A percentile compares a stretch with the other conserved stretches of the same genome.
phyloP scores from a whole-genome alignment of 2,888 invertebrate genomes.

The Poecilus cupreus region DNA sequence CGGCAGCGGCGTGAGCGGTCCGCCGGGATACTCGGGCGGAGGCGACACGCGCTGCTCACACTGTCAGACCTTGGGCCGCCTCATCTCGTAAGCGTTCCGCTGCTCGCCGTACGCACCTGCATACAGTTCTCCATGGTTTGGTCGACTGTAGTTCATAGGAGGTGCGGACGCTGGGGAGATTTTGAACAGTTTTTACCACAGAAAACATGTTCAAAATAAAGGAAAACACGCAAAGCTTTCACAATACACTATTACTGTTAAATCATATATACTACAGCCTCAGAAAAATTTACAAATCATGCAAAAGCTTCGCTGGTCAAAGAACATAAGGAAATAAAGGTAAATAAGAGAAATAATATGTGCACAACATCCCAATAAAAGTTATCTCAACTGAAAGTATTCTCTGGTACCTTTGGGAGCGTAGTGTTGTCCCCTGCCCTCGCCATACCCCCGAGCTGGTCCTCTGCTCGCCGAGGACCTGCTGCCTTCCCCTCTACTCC shows the following conservation, averaged over 20 bases:
- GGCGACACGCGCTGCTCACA: conserved; percentile 70
- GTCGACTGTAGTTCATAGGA: conserved; percentile 67
- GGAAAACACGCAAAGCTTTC: conserved; percentile 49
- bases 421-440: conserved; percentile 83
- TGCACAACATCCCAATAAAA: no score
- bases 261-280: background rate
- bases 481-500: conserved; percentile 67
- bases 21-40: conserved; percentile 72
- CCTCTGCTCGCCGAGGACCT: conserved; percentile 74
- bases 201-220: conserved; percentile 55
- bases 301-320: conserved; percentile 37
- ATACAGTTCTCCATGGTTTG: conserved; percentile 79
- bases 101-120: conserved; percentile 82
- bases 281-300: background rate
- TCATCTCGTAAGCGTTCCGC: conserved; percentile 78
- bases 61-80: conserved; percentile 81
- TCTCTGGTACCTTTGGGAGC: conserved; percentile 79
- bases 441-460: conserved; percentile 82
- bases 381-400: conserved; percentile 11
- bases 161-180: conserved; percentile 71
- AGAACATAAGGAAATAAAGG: conserved; percentile 22
- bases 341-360: conserved; percentile 7
- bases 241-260: conserved; percentile 13
- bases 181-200: conserved; percentile 57
- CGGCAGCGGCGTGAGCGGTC: conserved; percentile 67